Percentiles rank a stretch among this genome's conserved stretches.
These are phyloP conservation scores for Andrena bicolor DNA, from an alignment of 2,888 invertebrate species.

Conservation along the genomic window DNA sequence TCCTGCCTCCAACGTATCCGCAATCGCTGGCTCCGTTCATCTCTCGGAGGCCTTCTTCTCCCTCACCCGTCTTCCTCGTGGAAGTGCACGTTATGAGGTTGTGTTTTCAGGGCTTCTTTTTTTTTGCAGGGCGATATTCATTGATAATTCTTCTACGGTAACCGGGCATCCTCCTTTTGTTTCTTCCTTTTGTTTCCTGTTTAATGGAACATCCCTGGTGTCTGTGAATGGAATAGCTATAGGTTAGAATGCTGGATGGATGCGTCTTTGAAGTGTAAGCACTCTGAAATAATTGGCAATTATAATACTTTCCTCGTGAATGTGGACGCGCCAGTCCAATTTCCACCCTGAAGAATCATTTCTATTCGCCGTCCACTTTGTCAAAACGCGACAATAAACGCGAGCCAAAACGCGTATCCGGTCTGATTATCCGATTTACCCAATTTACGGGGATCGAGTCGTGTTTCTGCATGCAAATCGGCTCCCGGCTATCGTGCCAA, in stretches of 20 bases:
- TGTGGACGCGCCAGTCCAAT: neutral
- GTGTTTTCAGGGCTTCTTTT: conserved; percentile 8
- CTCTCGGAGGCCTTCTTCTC: conserved; percentile 40
- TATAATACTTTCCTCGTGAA: neutral
- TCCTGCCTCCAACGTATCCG: conserved; percentile 72
- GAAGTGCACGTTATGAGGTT: conserved; percentile 10
- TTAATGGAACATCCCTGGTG: neutral
- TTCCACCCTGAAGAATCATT: conserved; percentile 20
- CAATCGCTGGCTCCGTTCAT: conserved; percentile 59
- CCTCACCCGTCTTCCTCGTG: neutral
- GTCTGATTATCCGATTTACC: conserved; percentile 54
- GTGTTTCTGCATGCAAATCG: conserved; percentile 53
- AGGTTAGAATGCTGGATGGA: neutral
- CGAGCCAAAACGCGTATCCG: conserved; percentile 47
- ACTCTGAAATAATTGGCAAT: neutral
- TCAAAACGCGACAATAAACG: conserved; percentile 20
- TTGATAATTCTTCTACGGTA: conserved; percentile 49
- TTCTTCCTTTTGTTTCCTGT: no score
- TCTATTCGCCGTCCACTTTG: conserved; percentile 30
- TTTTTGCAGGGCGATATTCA: conserved; percentile 28
- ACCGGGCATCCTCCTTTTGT: neutral
- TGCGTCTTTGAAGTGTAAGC: neutral
- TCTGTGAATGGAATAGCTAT: conserved; percentile 19
- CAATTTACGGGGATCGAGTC: conserved; percentile 44
- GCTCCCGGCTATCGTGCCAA: conserved; percentile 45